Conservation (phyloP, 2,113 vertebrate species). For the Opisthocomus hoazin region DNA sequence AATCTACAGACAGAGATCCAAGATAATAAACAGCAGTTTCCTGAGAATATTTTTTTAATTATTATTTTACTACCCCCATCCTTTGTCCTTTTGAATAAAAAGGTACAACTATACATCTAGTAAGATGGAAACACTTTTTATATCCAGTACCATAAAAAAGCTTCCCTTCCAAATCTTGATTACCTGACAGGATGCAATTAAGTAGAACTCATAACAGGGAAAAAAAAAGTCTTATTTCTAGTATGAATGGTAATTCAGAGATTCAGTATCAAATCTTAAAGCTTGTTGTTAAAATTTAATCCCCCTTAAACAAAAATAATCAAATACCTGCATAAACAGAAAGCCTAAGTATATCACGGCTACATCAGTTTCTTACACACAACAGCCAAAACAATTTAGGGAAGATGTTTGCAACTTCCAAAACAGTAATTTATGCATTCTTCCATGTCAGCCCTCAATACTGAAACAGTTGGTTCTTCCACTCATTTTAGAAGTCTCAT, state of each 20-base stretch:
- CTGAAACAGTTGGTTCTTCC: background rate
- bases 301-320: background rate
- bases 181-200: background rate
- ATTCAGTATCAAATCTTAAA: background rate
- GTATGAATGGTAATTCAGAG: background rate
- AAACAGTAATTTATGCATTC: background rate
- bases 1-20: background rate
- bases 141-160: background rate
- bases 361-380: background rate
- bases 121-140: background rate
- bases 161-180: background rate
- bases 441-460: background rate
- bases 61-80: background rate
- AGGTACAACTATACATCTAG: background rate
- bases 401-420: background rate
- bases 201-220: background rate
- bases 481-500: background rate
- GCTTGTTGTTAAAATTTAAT: background rate
- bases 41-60: background rate
- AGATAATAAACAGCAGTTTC: background rate
- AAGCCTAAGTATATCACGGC: background rate
- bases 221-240: background rate
- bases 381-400: background rate
- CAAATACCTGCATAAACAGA: background rate
- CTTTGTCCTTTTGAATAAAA: background rate